phyloP scores from a whole-genome alignment of 30 jellyfish, hydroid and myxozoan species.

The Chironex yamaguchii region DNA sequence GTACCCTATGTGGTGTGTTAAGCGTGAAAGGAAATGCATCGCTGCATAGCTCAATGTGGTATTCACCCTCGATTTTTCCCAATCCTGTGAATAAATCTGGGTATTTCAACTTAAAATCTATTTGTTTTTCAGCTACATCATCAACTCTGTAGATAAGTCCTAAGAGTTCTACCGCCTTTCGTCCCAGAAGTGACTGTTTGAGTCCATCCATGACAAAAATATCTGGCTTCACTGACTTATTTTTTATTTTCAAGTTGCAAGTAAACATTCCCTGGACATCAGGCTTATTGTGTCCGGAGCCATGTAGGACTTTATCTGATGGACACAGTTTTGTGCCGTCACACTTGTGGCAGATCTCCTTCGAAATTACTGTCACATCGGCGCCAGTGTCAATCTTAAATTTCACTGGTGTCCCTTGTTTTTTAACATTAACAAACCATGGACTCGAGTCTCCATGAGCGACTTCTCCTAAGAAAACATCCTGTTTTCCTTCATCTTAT shows the following conservation, averaged over 20 bases:
- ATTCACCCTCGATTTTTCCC: constrained; percentile 53
- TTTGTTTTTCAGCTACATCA: not conserved
- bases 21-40: constrained; percentile 22
- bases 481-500: too few species aligned
- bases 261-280: not conserved
- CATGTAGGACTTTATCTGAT: not conserved
- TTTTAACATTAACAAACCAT: not conserved
- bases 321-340: not conserved
- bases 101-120: not conserved
- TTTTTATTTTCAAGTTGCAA: not conserved
- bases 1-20: constrained; percentile 18
- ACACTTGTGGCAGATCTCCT: not conserved
- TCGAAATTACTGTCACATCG: not conserved
- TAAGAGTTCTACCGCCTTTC: constrained; percentile 4
- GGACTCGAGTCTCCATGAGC: not conserved
- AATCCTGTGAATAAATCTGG: constrained; percentile 35
- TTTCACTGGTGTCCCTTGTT: not conserved
- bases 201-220: constrained; percentile 33
- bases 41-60: not conserved
- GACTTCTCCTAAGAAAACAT: not conserved
- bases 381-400: not conserved
- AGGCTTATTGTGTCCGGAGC: not conserved
- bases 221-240: not conserved
- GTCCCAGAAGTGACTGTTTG: constrained; percentile 18
- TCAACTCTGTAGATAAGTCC: not conserved